Evolutionary conservation across 2,888 invertebrate genomes (phyloP).

Genomic region (Lysandra coridon): DNA sequence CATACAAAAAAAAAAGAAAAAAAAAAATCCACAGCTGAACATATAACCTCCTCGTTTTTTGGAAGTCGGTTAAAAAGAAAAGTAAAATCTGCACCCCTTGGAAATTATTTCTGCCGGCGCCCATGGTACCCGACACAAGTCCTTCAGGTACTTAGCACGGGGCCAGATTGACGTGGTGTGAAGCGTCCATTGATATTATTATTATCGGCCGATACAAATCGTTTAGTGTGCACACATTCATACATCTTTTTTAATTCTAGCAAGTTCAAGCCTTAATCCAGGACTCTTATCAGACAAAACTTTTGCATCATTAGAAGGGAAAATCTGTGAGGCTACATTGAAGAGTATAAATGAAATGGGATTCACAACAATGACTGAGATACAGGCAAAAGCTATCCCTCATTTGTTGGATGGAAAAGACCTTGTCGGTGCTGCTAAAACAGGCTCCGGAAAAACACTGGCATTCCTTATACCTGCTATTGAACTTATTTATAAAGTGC

Average conservation of each 20-base stretch:
- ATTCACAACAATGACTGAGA: constrained; percentile 96
- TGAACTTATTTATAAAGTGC: constrained; percentile 93
- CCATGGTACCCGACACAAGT: too few relatives aligned
- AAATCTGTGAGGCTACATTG: constrained; percentile 89
- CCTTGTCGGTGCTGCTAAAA: constrained; percentile 96
- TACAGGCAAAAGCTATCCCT: constrained; percentile 94
- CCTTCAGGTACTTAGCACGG: too few relatives aligned
- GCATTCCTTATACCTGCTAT: constrained; percentile 98
- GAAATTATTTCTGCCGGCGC: too few relatives aligned
- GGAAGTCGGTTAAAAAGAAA: too few relatives aligned
- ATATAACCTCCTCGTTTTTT: too few relatives aligned
- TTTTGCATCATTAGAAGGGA: constrained; percentile 81
- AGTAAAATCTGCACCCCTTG: too few relatives aligned
- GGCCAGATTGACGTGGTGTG: too few relatives aligned
- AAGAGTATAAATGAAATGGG: constrained; percentile 94
- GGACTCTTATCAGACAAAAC: constrained; percentile 82
- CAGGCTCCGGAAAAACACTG: constrained; percentile 97
- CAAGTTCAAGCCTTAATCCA: constrained; percentile 80
- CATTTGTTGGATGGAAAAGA: constrained; percentile 95
- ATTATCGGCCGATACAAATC: too few relatives aligned
- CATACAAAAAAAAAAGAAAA: too few relatives aligned
- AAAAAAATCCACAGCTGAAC: too few relatives aligned
- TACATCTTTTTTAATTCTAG: constrained; percentile 1
- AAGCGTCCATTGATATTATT: too few relatives aligned
- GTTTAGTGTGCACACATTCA: too few relatives aligned